phyloP scores from a whole-genome alignment of 1,140 invertebrate genomes.

The Bombus affinis region DNA sequence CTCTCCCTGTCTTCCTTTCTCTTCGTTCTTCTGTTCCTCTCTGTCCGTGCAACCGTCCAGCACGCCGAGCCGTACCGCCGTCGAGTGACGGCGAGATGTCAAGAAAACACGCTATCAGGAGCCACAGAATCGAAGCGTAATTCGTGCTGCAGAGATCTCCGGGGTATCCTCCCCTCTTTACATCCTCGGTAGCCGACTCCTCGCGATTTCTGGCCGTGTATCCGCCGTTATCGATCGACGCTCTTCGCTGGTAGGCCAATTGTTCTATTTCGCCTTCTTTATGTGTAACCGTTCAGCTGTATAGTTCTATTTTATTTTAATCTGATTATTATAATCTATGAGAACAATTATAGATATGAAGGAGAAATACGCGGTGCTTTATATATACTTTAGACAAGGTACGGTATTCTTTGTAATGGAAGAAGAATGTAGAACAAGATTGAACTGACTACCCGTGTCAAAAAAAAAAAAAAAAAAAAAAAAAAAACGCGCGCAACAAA shows the following conservation, averaged over 20 bases:
- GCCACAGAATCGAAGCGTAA: slow-evolving; percentile 49
- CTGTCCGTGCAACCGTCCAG: slow-evolving; percentile 1
- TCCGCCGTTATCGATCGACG: not conserved
- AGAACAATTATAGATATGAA: too few relatives aligned
- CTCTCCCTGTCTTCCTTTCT: not conserved
- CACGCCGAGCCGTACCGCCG: not conserved
- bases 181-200: not conserved
- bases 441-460: too few relatives aligned
- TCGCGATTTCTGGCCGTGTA: not conserved
- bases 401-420: too few relatives aligned
- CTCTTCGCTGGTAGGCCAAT: not conserved
- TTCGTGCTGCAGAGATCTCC: slow-evolving; percentile 31
- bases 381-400: too few relatives aligned
- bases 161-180: not conserved
- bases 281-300: too few relatives aligned
- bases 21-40: not conserved
- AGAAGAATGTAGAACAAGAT: too few relatives aligned
- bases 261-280: not conserved
- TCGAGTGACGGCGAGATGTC: slow-evolving; percentile 27
- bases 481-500: not conserved
- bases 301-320: too few relatives aligned
- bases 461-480: too few relatives aligned
- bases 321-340: too few relatives aligned
- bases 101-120: slow-evolving; percentile 44
- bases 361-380: too few relatives aligned